Base-by-base conservation (phyloP, 2,888 invertebrate species). In the Biston stratarius region DNA sequence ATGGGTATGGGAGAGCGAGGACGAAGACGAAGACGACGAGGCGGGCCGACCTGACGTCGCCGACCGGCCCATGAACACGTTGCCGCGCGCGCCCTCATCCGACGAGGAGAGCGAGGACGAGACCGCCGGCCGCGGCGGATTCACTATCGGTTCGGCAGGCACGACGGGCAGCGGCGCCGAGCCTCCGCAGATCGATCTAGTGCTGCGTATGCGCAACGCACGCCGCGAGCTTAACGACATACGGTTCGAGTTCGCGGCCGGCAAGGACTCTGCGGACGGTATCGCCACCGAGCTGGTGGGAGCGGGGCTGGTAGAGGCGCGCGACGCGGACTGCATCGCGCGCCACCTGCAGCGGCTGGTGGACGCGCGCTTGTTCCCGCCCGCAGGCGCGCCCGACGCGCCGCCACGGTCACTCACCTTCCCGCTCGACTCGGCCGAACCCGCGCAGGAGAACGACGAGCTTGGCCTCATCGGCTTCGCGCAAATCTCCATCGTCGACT, bases 1-100 rank as follows among this genome's bases (percentile, higher is more conserved):
- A 87, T 99, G 99, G 99, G 98, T 99, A 69, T 99, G 99, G 99
- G 99, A 98, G 68, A 98, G 98, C 79, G 98, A 98, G 83, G 99
- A 99, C 83, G 97, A 98, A 83, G 99, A 99, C 83, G 97, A 59
- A 78, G 96, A 95, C 64, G 90, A 85, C 70, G 91, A 89, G 61
- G 87, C 92, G 57, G 92, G 14, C 12, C 59, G 40, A 8, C 40
- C 90, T 70, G 94, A 94, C 9, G 94, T 94, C 72, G 94, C 95
- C 73, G 94, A 95, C 83, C 93, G 95, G 3, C 95, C 95, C 55
- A 95, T 95, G 90, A 95, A 95, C 90, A 94, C 94, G 66, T 87
- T 95, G 69, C 94, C 94, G 73, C 92, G 94, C 52, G 95, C 95
- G 52, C 95, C 95, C 75, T 95, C 95, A 47, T 95, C 95, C 49